Base-by-base conservation (phyloP, 1,140 invertebrate species). In the Drosophila miranda region DNA sequence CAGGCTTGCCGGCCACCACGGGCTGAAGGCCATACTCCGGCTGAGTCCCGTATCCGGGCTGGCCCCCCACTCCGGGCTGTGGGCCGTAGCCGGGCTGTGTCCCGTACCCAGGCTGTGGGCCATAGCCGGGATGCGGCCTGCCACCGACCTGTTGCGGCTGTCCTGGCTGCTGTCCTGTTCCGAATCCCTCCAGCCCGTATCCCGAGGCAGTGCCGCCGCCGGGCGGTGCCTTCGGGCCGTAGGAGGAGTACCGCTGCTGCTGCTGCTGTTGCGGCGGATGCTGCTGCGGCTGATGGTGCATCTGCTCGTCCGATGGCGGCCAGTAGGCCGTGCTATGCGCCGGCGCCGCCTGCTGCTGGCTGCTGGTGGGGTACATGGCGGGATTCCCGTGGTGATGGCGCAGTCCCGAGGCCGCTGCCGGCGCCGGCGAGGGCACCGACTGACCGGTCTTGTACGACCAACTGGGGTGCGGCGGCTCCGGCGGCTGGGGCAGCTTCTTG, bases 361-460 rank as follows among this genome's bases (percentile, higher is more conserved):
- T 54, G 6, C 73, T 66, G 43, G 57, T 50, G 14, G 62, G 9
- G 57, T 75, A 68, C 14, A 74, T 56, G 13, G 41, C 70, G 23
- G 70, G 58, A 52, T 41, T 56, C 14, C 58, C 70, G 16, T 72
- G 72, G n/a, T 61, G 42, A 4, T 69, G 67, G 3, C 62, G 78
- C 6, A 61, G 11, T 1, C 56, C 43, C 6, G 52, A 16, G 46
- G 58, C 57, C 2, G 66, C 51, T 5, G 71, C 58, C 48, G 78
- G 51, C 9, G 66, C 66, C 8, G 72, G 56, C 48, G 49, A 52
- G 19, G 43, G 54, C 58, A 49, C 53, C 11, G 26, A 30, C 46
- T 58, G 77, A 26, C 46, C 34, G 28, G 46, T 75, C 21, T 74
- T 78, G 60, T 89, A 75, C 30, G 78, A 67, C 81, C 77, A 87